Base-by-base conservation (phyloP, 2,888 invertebrate genomes). In the Andrena camellia region DNA sequence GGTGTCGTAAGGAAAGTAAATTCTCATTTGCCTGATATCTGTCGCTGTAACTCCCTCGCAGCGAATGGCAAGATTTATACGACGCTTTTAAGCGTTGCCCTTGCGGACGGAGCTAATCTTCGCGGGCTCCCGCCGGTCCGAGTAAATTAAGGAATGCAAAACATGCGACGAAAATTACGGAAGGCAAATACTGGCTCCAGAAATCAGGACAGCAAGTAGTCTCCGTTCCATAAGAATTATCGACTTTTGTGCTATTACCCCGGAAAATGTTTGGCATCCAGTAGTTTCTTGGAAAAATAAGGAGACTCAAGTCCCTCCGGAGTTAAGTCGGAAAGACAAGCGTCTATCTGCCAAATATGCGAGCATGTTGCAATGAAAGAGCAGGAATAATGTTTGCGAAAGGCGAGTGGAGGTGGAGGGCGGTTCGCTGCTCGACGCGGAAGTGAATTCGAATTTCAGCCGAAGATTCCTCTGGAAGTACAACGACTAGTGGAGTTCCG, bases 381-480 rank as follows among this genome's bases (percentile, higher is more conserved):
- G 31, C 50, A 23, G 8, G 63, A 71, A 63, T 31, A 71, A 63
- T 17, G 50, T 63, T 69, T 59, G 26, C 13, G 5, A n/a, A 54
- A 59, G 20, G 17, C 48, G 54, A 50, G 50, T n/a, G 10, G 8
- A 20, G n/a, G 1, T 10, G 13, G 8, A 10, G n/a, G 10, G 52
- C 26, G 70, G 75, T 33, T 68, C n/a, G n/a, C 70, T 59, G 26
- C 26, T 33, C 59, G 59, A 60, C 59, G 42, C 50, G 60, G 73
- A 63, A 59, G n/a, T 5, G 64, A 74, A 74, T 64, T 74, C 52
- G 35, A 59, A 69, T 75, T 68, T 17, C 60, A 33, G n/a, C 17
- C 71, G 17, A 54, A 33, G 13, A 31, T 62, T 85, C 23, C 57
- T 67, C 72, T 68, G 10, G 64, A 52, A 75, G 70, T 82, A 78